Evolutionary conservation across 1,140 invertebrate genomes (phyloP).

Genomic region (Plutomurus gul): DNA sequence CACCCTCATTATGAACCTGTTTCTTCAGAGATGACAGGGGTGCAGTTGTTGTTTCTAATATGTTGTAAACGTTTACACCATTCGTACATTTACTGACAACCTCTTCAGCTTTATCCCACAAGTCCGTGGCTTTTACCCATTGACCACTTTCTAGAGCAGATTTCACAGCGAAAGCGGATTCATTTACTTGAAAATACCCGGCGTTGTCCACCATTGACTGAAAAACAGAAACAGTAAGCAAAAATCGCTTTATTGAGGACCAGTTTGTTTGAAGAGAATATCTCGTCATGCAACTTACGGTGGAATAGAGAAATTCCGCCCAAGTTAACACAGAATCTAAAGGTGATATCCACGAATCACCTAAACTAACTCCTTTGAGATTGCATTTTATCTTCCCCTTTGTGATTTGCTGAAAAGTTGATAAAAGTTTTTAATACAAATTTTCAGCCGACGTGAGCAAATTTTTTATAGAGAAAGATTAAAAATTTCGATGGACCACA

Average conservation of each 20-base stretch:
- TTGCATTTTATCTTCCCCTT: slow-evolving; percentile 69
- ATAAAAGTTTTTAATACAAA: slow-evolving; percentile 44
- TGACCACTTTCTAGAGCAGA: slow-evolving; percentile 56
- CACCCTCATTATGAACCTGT: not conserved
- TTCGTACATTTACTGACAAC: slow-evolving; percentile 64
- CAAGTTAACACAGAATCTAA: slow-evolving; percentile 78
- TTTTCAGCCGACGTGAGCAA: too few species aligned
- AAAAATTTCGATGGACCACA: too few species aligned
- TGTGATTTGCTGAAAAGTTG: slow-evolving; percentile 67
- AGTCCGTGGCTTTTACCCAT: slow-evolving; percentile 66
- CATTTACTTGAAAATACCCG: slow-evolving; percentile 57
- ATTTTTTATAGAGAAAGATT: too few species aligned
- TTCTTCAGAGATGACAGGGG: not conserved
- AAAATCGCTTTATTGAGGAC: slow-evolving; percentile 60
- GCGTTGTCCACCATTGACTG: slow-evolving; percentile 64
- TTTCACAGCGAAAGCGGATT: slow-evolving; percentile 56
- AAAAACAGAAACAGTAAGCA: slow-evolving; percentile 61
- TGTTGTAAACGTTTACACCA: slow-evolving; percentile 80
- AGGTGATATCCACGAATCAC: slow-evolving; percentile 85
- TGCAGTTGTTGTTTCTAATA: slow-evolving; percentile 64
- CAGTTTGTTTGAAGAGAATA: too few species aligned
- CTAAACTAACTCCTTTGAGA: slow-evolving; percentile 76
- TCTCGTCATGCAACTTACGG: too few species aligned
- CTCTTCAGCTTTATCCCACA: slow-evolving; percentile 68
- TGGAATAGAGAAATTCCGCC: slow-evolving; percentile 73